Conservation (phyloP, 2,888 invertebrate species). For the Cremastobaeus sp. region DNA sequence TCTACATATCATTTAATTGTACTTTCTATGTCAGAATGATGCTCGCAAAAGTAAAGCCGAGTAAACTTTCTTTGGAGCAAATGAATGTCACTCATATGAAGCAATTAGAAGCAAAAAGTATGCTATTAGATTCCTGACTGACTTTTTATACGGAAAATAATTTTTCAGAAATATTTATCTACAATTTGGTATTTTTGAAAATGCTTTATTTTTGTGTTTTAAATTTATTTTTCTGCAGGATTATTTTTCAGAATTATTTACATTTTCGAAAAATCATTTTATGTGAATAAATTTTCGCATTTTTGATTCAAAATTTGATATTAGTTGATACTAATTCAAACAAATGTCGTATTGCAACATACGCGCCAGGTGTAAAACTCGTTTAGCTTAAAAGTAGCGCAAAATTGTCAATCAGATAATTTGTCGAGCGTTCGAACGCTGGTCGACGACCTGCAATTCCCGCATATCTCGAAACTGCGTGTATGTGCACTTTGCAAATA, state of each 20-base stretch:
- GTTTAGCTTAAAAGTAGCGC: slow-evolving; percentile 47
- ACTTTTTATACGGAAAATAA: neutral
- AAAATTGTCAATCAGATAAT: slow-evolving; percentile 50
- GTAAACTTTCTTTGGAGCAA: slow-evolving; percentile 54
- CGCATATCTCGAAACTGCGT: slow-evolving; percentile 18
- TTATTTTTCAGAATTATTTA: neutral
- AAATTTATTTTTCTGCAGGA: neutral
- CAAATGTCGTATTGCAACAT: slow-evolving; percentile 20
- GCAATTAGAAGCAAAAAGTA: slow-evolving; percentile 42
- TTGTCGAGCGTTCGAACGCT: slow-evolving; percentile 26
- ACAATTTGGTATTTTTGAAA: too few relatives aligned
- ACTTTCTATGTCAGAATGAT: slow-evolving; percentile 57
- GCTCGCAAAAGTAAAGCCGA: slow-evolving; percentile 50
- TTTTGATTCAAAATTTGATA: neutral
- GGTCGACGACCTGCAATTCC: slow-evolving; percentile 50
- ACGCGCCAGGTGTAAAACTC: slow-evolving; percentile 41
- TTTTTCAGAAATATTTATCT: neutral
- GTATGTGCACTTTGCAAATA: slow-evolving; percentile 34
- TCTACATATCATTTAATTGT: slow-evolving; percentile 51
- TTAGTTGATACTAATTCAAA: neutral
- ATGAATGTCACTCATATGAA: slow-evolving; percentile 48
- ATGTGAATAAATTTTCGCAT: neutral
- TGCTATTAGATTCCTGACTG: neutral
- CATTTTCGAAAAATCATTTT: too few relatives aligned
- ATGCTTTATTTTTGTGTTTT: too few relatives aligned